Evolutionary conservation across 2,888 invertebrate species (phyloP).

Genomic region (Isotomurus palustris): DNA sequence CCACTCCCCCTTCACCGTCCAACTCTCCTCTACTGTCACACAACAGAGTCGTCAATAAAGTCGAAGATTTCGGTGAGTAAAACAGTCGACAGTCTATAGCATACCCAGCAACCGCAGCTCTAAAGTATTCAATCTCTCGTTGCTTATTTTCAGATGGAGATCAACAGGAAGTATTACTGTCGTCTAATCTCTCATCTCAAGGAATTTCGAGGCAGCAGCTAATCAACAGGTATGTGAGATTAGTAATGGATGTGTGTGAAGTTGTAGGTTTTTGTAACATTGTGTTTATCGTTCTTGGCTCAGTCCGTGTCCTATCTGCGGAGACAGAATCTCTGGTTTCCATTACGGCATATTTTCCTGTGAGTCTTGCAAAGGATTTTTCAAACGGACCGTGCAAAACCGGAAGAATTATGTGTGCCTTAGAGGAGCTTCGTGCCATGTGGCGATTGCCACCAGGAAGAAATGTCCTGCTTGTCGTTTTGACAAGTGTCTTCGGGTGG

Average conservation of each 20-base stretch:
- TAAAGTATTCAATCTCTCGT: not conserved
- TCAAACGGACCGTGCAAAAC: conserved; percentile 97
- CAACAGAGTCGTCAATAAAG: conserved; percentile 45
- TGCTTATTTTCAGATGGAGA: conserved; percentile 30
- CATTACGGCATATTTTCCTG: conserved; percentile 87
- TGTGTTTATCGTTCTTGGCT: too few relatives aligned
- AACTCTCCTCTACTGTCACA: conserved; percentile 45
- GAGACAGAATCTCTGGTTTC: conserved; percentile 92
- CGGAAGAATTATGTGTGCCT: conserved; percentile 93
- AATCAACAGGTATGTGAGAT: conserved; percentile 43
- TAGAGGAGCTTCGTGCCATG: conserved; percentile 83
- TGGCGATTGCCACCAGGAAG: conserved; percentile 73
- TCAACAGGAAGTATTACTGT: conserved; percentile 46
- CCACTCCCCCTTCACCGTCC: conserved; percentile 46
- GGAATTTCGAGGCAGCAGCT: conserved; percentile 46
- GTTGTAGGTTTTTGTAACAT: conserved; percentile 8
- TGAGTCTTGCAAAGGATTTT: conserved; percentile 97
- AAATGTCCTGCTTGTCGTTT: conserved; percentile 97
- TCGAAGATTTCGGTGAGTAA: conserved; percentile 44
- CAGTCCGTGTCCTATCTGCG: conserved; percentile 91
- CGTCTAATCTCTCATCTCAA: conserved; percentile 45
- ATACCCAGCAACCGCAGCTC: not conserved
- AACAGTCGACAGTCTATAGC: not conserved
- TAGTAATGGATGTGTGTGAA: not conserved
- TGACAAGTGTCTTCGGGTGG: conserved; percentile 89